Conservation (phyloP, 2,113 vertebrate genomes). For the Oncorhynchus tshawytscha region DNA sequence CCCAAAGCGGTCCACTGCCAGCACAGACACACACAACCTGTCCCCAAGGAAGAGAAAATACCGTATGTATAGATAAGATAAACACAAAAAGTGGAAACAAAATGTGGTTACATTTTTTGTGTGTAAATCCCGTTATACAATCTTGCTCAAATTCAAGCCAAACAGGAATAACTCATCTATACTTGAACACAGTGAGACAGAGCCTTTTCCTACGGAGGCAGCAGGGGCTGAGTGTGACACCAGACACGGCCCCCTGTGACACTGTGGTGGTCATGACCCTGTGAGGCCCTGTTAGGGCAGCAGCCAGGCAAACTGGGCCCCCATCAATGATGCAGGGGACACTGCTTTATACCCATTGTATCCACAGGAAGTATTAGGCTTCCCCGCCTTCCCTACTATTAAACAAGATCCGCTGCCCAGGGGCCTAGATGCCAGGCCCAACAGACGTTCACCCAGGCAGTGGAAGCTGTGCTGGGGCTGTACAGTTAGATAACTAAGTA, state of each 20-base stretch:
- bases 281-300: background rate
- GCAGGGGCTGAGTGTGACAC: constrained; percentile 20
- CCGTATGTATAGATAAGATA: too few relatives aligned
- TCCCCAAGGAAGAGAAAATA: background rate
- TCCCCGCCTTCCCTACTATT: background rate
- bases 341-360: constrained; percentile 20
- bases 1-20: constrained; percentile 88
- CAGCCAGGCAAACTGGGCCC: background rate
- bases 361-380: constrained; percentile 17
- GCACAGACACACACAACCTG: constrained; percentile 90
- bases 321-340: constrained; percentile 43
- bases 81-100: too few relatives aligned
- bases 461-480: too few relatives aligned
- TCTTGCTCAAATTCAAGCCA: too few relatives aligned
- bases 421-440: background rate
- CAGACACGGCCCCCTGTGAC: constrained; percentile 30
- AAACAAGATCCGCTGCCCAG: background rate
- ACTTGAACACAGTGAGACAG: background rate
- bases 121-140: too few relatives aligned
- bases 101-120: too few relatives aligned
- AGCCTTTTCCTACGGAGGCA: constrained; percentile 6
- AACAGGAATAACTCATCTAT: background rate
- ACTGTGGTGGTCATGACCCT: constrained; percentile 27
- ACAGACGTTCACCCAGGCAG: constrained; percentile 6
- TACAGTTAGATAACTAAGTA: too few relatives aligned